Base-by-base conservation (phyloP, 2,113 vertebrate species). In the Heptranchias perlo region DNA sequence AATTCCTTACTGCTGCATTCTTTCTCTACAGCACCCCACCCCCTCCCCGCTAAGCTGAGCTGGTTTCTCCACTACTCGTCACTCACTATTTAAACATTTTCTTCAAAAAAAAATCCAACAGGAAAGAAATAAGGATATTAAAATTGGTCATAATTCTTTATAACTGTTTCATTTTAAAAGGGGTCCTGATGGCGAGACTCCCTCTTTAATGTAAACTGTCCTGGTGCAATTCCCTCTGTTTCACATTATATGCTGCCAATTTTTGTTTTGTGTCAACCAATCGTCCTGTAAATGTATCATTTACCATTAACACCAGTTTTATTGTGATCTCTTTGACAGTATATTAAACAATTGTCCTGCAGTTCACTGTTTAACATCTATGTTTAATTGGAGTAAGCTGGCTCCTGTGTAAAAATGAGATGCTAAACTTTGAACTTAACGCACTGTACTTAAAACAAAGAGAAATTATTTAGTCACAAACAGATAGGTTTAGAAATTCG, bases 311-410 rank as follows among this genome's bases (percentile, higher is more conserved):
- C 44, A 73, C 94, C 13, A 95, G 64, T 31, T 95, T 95, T 95
- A 95, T 35, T 95, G 94, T 69, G 44, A 67, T 69, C 64, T 95
- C 28, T 95, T 95, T 95, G 94, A 95, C 94, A 95, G 94, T 69
- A 95, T 35, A 69, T 95, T 69, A 95, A 95, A 95, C 65, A 73
- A 65, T 95, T 95, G 64, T 69, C 64, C 44, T 18, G 25, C 39
- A 49, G 64, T 49, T 95, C 39, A 4, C 94, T 95, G 94, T 49
- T 95, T 16, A 69, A 69, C 3, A 47, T 95, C 65, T 28, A 47
- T 31, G 64, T 95, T 95, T 95, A 31, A 95, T 95, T 95, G 52
- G 47, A 95, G 64, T 31, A 52, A 69, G 65, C 47, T 95, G 94
- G 94, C 94, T 95, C 94, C 94, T 52, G 94, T 95, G 94, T 47